Evolutionary conservation across 2,113 vertebrate species (phyloP).

Genomic region (Platysternon megacephalum): DNA sequence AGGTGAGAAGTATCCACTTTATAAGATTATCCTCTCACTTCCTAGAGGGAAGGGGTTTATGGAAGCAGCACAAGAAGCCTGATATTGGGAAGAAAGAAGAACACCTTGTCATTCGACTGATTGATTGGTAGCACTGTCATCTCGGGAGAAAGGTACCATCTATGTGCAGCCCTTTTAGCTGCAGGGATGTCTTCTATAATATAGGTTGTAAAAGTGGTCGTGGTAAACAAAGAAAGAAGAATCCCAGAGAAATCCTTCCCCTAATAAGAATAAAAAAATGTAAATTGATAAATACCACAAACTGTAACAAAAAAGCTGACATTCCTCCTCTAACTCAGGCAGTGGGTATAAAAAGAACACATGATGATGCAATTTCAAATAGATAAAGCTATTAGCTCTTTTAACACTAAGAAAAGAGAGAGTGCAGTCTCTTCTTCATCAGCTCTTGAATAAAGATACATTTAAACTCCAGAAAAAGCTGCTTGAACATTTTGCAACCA

Average conservation of each 20-base stretch:
- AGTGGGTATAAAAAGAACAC: neutral
- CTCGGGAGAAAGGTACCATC: neutral
- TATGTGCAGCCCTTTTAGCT: neutral
- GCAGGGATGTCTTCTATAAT: neutral
- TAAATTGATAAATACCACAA: neutral
- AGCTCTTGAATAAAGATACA: neutral
- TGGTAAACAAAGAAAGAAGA: neutral
- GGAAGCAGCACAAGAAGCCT: neutral
- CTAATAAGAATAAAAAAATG: neutral
- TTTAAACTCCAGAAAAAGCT: neutral
- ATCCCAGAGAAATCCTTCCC: neutral
- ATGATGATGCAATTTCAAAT: neutral
- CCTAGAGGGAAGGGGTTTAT: neutral
- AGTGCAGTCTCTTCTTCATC: neutral
- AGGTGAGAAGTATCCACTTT: neutral
- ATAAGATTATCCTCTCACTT: neutral
- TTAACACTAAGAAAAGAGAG: neutral
- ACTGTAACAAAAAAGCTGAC: neutral
- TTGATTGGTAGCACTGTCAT: neutral
- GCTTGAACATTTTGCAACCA: neutral
- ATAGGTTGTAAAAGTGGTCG: neutral
- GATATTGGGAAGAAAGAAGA: neutral
- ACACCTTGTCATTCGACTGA: neutral
- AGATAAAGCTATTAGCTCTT: neutral
- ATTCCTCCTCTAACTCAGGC: neutral